These are phyloP conservation scores for Paradoxurus hermaphroditus DNA, from an alignment of 2,113 vertebrate genomes.

Conservation along the genomic window DNA sequence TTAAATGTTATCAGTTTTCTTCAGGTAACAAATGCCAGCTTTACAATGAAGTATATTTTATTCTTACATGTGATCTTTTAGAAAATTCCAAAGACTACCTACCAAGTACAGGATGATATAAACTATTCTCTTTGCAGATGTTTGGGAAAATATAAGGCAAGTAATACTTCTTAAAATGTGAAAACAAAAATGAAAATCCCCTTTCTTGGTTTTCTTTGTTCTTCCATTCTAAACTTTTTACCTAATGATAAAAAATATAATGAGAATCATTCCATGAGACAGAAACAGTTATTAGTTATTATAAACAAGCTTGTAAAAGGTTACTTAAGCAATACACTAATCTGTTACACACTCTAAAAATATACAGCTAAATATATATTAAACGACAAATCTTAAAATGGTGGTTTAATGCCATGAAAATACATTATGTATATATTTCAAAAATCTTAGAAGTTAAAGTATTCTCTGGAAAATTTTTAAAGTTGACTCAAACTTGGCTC, in stretches of 20 bases:
- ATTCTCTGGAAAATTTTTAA: neutral
- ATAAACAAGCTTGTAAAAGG: slow-evolving; percentile 8
- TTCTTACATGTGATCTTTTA: neutral
- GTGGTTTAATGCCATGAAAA: neutral
- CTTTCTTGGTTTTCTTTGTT: slow-evolving; percentile 99
- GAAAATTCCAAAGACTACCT: slow-evolving; percentile 76
- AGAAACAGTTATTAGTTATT: slow-evolving; percentile 17
- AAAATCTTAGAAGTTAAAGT: slow-evolving; percentile 44
- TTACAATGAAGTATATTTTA: neutral
- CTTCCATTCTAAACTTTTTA: slow-evolving; percentile 98
- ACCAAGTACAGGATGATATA: slow-evolving; percentile 97
- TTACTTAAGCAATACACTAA: neutral
- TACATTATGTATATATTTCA: neutral
- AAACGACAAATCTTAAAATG: slow-evolving; percentile 12
- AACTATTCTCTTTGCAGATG: slow-evolving; percentile 96
- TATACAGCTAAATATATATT: neutral
- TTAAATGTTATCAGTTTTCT: slow-evolving; percentile 29
- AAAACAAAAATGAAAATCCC: slow-evolving; percentile 98
- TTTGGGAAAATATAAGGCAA: slow-evolving; percentile 99
- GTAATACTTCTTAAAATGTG: slow-evolving; percentile 98
- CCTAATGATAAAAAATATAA: slow-evolving; percentile 83
- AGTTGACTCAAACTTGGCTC: neutral
- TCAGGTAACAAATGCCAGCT: neutral
- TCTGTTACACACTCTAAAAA: slow-evolving; percentile 26
- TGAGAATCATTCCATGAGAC: slow-evolving; percentile 45